phyloP scores from a whole-genome alignment of 2,888 invertebrate species.

The Scelioninae gen. 1 region DNA sequence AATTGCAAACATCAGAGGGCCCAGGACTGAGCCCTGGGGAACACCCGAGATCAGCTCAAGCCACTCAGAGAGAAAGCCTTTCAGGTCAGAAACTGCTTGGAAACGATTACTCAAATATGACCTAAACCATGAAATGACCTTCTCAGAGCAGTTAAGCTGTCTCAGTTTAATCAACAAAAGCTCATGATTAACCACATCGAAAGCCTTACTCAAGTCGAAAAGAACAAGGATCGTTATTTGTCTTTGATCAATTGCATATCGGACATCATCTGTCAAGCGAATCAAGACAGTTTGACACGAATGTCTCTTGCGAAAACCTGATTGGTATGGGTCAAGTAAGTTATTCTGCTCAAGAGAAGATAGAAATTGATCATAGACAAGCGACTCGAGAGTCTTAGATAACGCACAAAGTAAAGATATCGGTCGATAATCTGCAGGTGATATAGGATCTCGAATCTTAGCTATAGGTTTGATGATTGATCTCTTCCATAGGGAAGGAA shows the following conservation, averaged over 20 bases:
- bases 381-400: background rate
- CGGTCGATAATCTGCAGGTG: background rate
- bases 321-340: background rate
- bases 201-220: background rate
- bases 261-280: background rate
- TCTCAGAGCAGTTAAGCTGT: background rate
- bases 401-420: conserved; percentile 1
- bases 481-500: background rate
- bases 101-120: background rate
- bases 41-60: background rate
- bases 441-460: background rate
- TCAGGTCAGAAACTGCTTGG: background rate
- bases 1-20: background rate
- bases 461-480: background rate
- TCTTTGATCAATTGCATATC: background rate
- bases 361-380: background rate
- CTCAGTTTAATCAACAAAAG: background rate
- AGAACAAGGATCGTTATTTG: background rate
- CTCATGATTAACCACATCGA: background rate
- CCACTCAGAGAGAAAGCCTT: background rate
- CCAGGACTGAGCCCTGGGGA: background rate
- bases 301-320: background rate
- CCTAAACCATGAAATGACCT: background rate
- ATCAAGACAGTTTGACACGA: background rate
- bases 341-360: background rate